Evolutionary conservation across 1,140 invertebrate genomes (phyloP), one percentile per base, ranked within the genome.

Genomic region (Conus ventricosus): DNA sequence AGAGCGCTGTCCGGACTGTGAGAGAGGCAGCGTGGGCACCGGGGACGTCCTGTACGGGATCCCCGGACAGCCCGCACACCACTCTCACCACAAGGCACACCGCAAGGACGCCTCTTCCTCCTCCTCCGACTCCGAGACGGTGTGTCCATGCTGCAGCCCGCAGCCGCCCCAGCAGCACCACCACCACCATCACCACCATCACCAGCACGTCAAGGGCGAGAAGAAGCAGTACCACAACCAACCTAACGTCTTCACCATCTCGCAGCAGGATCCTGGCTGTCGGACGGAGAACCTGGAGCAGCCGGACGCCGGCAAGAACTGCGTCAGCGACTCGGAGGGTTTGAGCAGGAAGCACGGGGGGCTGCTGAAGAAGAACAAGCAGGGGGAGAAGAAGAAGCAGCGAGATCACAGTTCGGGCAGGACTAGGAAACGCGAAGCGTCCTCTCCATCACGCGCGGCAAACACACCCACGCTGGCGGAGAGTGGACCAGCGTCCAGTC

Each of bases 31-130:
- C 20, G 57, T 8, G 4, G 54, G 82, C 5, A 55, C 23, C 10
- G 82, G n/a, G 54, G 82, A 84, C 15, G 82, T 63, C 20, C 53
- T 84, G 82, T 84, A 84, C 82, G 82, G 55, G 5, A 25, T 60
- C 8, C 51, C 78, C 39, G 78, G 78, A 10, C 78, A 80, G 8
- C 57, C 55, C 8, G 4, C 80, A 1, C 11, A 10, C 39, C 76
- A 27, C 76, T 25, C 27, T 25, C 76, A 78, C 76, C 76, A 78
- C 76, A n/a, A 78, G 25, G 23, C 17, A 1, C 82, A 84, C 57
- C 23, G 57, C 82, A 84, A 84, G 55, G n/a, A 60, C 2, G n/a
- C 57, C 4, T 63, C 82, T 3, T 55, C 55, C 20, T 55, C 81
- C 51, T 63, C 57, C 11, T 84, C 82, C 13, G 82, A 84, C 57